A percentile compares a stretch with the other conserved stretches of the same genome.
Evolutionary conservation across 1,140 invertebrate species (phyloP).

Genomic region (Drosophila paulistorum): DNA sequence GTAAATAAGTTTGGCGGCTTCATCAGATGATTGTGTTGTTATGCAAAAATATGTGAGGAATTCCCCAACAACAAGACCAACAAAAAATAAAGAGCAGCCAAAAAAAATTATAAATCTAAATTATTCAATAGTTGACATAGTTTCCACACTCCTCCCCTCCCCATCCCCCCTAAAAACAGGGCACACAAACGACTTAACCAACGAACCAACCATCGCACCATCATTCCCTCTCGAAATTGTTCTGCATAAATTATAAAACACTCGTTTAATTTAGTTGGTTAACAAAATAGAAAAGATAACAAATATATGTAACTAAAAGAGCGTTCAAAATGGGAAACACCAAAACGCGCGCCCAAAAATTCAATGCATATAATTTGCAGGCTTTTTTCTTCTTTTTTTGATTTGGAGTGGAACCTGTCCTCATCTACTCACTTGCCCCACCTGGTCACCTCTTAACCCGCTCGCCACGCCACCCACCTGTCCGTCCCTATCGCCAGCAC

Average conservation of each 20-base stretch:
- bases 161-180: background rate
- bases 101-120: slow-evolving; percentile 69
- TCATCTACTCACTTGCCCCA: slow-evolving; percentile 36
- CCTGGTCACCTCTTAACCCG: background rate
- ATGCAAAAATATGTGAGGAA: slow-evolving; percentile 79
- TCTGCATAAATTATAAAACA: slow-evolving; percentile 72
- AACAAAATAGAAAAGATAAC: slow-evolving; percentile 39
- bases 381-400: slow-evolving; percentile 49
- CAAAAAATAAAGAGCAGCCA: slow-evolving; percentile 41
- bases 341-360: slow-evolving; percentile 43
- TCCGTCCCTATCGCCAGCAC: slow-evolving; percentile 32
- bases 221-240: slow-evolving; percentile 32
- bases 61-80: slow-evolving; percentile 59
- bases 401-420: slow-evolving; percentile 63
- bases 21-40: slow-evolving; percentile 56
- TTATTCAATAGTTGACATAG: slow-evolving; percentile 70
- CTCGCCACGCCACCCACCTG: slow-evolving; percentile 30
- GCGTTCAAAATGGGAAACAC: background rate
- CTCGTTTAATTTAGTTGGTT: slow-evolving; percentile 69
- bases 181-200: background rate
- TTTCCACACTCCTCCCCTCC: slow-evolving; percentile 21
- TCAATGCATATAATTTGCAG: slow-evolving; percentile 69
- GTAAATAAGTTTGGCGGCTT: slow-evolving; percentile 57
- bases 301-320: slow-evolving; percentile 22
- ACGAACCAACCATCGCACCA: background rate